Base-by-base conservation (phyloP, 2,888 invertebrate genomes). In the Parnassius mnemosyne region DNA sequence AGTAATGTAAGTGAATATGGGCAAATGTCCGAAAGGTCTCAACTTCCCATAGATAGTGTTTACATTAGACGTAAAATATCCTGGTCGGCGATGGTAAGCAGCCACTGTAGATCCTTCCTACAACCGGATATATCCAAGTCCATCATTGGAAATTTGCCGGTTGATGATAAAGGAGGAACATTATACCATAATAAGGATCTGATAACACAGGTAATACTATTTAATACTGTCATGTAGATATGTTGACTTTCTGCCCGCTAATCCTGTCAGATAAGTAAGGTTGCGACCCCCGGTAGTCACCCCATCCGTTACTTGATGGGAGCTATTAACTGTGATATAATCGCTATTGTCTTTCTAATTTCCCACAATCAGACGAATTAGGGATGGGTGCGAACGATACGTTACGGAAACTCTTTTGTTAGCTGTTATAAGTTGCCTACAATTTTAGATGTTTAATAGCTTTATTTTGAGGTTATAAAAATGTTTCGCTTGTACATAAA, bases 311-410 rank as follows among this genome's bases (percentile, higher is more conserved):
- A 72, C 72, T 78, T 79, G 83, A 85, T 82, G 83, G 82, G 72
- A 78, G 84, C 88, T 87, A 88, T 89, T 89, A 89, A 87, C 85
- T 75, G 76, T 79, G 89, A 88, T 86, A 83, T 78, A 78, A 90
- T 89, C 89, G 72, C 80, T 73, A 85, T 89, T 88, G 89, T 90
- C 87, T 90, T 89, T 87, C 85, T 78, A 78, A 81, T 83, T 87
- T 87, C 89, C 85, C 87, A 88, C 83, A 87, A 85, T 84, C 83
- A 80, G 73, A 71, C 68, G 74, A 73, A 77, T 78, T 78, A 77
- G 75, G 73, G 78, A 71, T 56, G 42, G 55, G 59, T 54, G 57
- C 53, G 59, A 59, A 13, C 34, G 51, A 59, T 52, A 53, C 43
- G 46, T 42, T 55, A 41, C 46, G 41, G 56, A 25, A 34, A 12